phyloP scores from a whole-genome alignment of 2,888 invertebrate genomes.

The Myathropa florea region DNA sequence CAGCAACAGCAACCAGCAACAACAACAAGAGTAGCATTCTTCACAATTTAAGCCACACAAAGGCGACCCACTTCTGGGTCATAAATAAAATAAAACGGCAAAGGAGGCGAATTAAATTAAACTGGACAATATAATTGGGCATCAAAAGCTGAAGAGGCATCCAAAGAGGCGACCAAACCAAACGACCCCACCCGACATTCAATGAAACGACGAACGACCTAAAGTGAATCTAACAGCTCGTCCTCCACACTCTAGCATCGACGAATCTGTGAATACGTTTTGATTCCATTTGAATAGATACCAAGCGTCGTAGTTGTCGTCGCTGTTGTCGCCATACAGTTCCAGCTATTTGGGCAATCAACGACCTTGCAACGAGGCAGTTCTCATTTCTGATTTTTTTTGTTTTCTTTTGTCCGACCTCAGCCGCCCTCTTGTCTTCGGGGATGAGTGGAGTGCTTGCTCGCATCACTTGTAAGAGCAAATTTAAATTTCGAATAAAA shows the following conservation, averaged over 20 bases:
- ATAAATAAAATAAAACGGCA: constrained; percentile 55
- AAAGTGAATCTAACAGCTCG: constrained; percentile 35
- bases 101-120: constrained; percentile 62
- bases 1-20: not conserved
- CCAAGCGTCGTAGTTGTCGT: constrained; percentile 28
- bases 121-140: constrained; percentile 66
- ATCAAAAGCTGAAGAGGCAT: constrained; percentile 45
- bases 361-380: constrained; percentile 67
- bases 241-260: constrained; percentile 11
- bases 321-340: constrained; percentile 24
- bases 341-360: constrained; percentile 70
- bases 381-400: constrained; percentile 12
- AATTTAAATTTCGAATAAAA: constrained; percentile 68
- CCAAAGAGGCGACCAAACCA: not conserved
- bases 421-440: constrained; percentile 26
- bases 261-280: constrained; percentile 30
- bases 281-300: constrained; percentile 64
- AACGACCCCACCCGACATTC: constrained; percentile 25
- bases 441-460: constrained; percentile 20
- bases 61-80: constrained; percentile 56
- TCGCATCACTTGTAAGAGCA: constrained; percentile 43
- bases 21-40: not conserved
- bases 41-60: constrained; percentile 42
- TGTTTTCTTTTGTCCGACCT: constrained; percentile 27
- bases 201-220: constrained; percentile 28